A percentile compares a stretch with the other conserved stretches of the same genome.
Conservation (phyloP, 2,797 vertebrate species). For the Tolypeutes matacus region DNA sequence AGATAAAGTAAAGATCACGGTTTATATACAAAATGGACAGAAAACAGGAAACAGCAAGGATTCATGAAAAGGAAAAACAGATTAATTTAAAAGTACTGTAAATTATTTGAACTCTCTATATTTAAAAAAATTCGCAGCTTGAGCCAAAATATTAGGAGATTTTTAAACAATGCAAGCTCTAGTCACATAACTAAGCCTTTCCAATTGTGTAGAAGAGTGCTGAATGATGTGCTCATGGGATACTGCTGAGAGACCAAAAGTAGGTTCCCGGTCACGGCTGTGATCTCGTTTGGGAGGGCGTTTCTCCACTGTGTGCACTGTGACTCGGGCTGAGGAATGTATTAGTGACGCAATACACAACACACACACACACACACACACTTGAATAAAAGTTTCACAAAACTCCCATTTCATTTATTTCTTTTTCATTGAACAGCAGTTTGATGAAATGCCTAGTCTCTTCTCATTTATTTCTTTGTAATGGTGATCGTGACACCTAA, state of each 20-base stretch:
- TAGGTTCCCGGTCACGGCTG: no score
- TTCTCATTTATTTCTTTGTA: not conserved
- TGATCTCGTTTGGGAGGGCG: fast-evolving
- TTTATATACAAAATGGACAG: not conserved
- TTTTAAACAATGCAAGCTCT: not conserved
- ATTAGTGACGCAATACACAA: no score
- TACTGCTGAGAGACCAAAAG: not conserved
- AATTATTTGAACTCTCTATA: not conserved
- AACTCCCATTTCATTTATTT: not conserved
- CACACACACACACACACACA: no score
- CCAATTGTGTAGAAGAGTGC: not conserved
- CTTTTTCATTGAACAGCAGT: not conserved
- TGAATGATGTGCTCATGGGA: fast-evolving
- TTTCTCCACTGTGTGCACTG: no score
- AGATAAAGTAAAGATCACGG: not conserved
- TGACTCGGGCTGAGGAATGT: not conserved
- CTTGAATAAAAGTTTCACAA: no score
- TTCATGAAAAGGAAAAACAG: not conserved
- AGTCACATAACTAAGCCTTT: not conserved
- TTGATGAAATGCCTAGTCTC: not conserved
- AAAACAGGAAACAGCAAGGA: not conserved
- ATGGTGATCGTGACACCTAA: no score
- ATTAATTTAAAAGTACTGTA: not conserved
- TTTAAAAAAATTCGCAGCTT: not conserved
- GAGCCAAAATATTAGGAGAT: not conserved